Percentiles rank a stretch among this genome's conserved stretches.
phyloP scores from a whole-genome alignment of 2,113 vertebrate genomes.

The Dipodomys stephensi region DNA sequence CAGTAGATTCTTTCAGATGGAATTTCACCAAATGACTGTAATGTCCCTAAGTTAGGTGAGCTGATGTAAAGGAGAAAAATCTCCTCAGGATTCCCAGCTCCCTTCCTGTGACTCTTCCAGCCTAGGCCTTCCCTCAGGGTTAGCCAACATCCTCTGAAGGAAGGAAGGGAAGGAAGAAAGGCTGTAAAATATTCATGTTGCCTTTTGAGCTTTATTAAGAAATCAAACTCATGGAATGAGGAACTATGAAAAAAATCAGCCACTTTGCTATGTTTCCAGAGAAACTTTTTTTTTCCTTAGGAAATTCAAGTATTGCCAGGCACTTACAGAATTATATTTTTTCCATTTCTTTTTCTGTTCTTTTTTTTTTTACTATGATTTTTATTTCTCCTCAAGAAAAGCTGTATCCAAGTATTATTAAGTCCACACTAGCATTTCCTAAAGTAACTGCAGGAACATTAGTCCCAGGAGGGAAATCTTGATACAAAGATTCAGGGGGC shows the following conservation, averaged over 20 bases:
- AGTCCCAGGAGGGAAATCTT: slow-evolving; percentile 65
- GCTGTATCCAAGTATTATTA: slow-evolving; percentile 61
- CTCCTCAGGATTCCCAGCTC: neutral
- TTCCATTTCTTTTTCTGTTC: slow-evolving; percentile 58
- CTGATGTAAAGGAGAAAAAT: neutral
- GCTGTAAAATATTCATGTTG: neutral
- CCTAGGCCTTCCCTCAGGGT: neutral
- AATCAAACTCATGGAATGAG: slow-evolving; percentile 42
- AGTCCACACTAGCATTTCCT: slow-evolving; percentile 70
- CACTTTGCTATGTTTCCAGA: slow-evolving; percentile 56
- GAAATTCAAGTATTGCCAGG: slow-evolving; percentile 52
- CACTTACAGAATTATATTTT: slow-evolving; percentile 66
- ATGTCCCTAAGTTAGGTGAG: neutral
- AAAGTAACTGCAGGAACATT: slow-evolving; percentile 71
- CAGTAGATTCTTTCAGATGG: neutral
- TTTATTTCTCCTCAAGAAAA: slow-evolving; percentile 64
- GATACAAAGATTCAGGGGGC: slow-evolving; percentile 45
- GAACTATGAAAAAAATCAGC: neutral
- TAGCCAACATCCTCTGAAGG: neutral
- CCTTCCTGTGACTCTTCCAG: neutral
- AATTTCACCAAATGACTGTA: neutral
- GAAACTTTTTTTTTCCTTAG: slow-evolving; percentile 54
- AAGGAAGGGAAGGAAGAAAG: neutral
- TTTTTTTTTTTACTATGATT: slow-evolving; percentile 57
- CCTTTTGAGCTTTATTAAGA: slow-evolving; percentile 36